Percentiles rank a stretch among this genome's conserved stretches.
Conservation (phyloP, 1,140 invertebrate species). For the Potamilus streckersoni region DNA sequence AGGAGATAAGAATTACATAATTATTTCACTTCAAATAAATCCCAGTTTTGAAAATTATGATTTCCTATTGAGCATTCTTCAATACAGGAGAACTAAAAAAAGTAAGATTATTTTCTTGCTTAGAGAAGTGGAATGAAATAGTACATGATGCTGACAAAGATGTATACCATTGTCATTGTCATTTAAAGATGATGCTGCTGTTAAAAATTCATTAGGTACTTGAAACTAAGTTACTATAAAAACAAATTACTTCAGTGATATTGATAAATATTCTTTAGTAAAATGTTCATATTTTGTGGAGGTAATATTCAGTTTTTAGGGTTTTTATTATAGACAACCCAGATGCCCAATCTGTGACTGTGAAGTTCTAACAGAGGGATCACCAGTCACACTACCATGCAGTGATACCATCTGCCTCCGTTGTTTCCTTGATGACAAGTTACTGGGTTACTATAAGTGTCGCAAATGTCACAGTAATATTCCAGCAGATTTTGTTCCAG, state of each 20-base stretch:
- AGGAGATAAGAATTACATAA: no score
- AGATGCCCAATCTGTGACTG: constrained; percentile 27
- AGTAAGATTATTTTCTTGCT: no score
- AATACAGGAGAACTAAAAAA: no score
- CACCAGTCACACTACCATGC: constrained; percentile 37
- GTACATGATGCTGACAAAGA: no score
- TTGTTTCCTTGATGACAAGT: constrained; percentile 32
- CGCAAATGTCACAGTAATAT: constrained; percentile 32
- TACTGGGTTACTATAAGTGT: constrained; percentile 15
- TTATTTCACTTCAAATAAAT: no score
- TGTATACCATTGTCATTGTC: no score
- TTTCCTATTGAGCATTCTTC: no score
- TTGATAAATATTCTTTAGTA: background rate
- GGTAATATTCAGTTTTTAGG: background rate
- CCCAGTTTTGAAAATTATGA: no score
- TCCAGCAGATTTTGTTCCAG: constrained; percentile 23
- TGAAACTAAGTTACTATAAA: background rate
- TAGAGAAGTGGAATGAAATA: no score
- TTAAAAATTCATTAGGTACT: no score
- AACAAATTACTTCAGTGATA: background rate
- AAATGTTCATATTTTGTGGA: background rate
- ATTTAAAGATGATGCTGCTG: no score
- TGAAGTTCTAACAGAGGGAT: constrained; percentile 28
- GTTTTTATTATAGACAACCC: background rate
- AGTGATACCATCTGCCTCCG: constrained; percentile 33